These are phyloP conservation scores for Falco peregrinus DNA, from an alignment of 2,797 vertebrate genomes.

Conservation along the genomic window DNA sequence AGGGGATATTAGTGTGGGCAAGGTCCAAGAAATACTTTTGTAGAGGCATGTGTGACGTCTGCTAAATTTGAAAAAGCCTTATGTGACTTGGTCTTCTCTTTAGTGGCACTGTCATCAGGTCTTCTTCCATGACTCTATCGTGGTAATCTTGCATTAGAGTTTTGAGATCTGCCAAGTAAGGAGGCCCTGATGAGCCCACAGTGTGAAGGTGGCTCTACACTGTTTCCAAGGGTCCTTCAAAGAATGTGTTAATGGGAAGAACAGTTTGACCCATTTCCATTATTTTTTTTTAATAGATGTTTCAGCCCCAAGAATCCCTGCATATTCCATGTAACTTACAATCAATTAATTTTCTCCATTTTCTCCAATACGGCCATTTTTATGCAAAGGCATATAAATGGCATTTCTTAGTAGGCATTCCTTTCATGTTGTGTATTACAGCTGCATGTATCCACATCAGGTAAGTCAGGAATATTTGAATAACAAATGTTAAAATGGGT, in stretches of 20 bases:
- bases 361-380: background rate
- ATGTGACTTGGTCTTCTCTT: background rate
- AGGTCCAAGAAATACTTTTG: background rate
- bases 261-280: background rate
- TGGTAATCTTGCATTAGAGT: background rate
- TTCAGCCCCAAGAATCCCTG: background rate
- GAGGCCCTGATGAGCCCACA: background rate
- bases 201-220: rapidly evolving
- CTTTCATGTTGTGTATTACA: background rate
- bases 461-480: background rate
- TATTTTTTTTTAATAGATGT: background rate
- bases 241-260: background rate
- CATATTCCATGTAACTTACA: background rate
- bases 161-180: background rate
- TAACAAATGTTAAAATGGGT: background rate
- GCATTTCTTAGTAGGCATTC: background rate
- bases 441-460: too few species aligned
- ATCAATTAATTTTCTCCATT: background rate
- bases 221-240: background rate
- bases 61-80: background rate
- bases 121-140: rapidly evolving
- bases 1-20: background rate
- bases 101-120: background rate
- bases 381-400: background rate
- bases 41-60: background rate